Evolutionary conservation across 2,113 vertebrate species (phyloP), one percentile per base, ranked within the genome.

Genomic region (Thomomys bottae): DNA sequence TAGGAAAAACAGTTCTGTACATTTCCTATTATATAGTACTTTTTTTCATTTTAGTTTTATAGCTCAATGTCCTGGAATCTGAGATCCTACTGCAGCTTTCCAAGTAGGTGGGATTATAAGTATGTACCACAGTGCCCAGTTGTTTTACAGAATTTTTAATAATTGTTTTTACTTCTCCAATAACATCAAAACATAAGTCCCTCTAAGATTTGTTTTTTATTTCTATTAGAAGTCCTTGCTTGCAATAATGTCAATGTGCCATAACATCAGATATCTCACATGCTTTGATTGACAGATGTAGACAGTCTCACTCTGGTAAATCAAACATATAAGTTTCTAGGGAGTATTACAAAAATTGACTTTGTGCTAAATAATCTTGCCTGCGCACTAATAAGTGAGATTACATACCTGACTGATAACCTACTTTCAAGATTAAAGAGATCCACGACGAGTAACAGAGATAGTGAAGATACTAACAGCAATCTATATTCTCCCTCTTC

Each of bases 371-470:
- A 63, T 49, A 88, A 84, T 70, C 87, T 59, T 59, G 66, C 38
- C 3, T 87, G 49, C 17, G 30, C 71, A 61, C 26, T 61, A 30
- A 40, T 75, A 86, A 77, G n/a, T 9, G 54, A 73, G 18, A n/a
- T 45, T 89, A 14, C 38, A 79, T 1, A 40, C 11, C n/a, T 81
- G 24, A 90, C 49, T 68, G 49, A 8, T 71, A 88, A 75, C 15
- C 26, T 30, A 84, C 34, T 63, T 77, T 86, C 57, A 94, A 84
- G 63, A 90, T 64, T 28, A 64, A 87, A 92, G 14, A 76, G 24
- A 84, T 80, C 40, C 90, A 61, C 9, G 54, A 42, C 28, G 5
- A 84, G 42, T 71, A 92, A 2, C 78, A 10, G 4, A 83, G 26
- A 87, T 0, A 64, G 45, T 2, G 75, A 6, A 86, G 54, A 92